These are phyloP conservation scores for Chionoecetes opilio DNA, from an alignment of 1,140 invertebrate species.

Conservation along the genomic window DNA sequence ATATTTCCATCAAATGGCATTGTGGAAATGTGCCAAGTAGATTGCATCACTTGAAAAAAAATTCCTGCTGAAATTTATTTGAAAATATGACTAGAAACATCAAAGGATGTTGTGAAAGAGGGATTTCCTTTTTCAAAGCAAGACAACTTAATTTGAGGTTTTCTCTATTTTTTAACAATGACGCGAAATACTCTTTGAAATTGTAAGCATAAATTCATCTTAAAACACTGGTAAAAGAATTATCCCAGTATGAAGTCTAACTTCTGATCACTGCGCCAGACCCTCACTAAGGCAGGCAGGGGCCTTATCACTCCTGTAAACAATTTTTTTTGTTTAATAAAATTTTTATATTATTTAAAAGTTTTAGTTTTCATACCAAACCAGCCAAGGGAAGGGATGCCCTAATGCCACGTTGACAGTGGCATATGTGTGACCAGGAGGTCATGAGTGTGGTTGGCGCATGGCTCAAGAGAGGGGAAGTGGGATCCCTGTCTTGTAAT, in stretches of 20 bases:
- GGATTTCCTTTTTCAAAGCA: background rate
- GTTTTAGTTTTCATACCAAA: slow-evolving; percentile 41
- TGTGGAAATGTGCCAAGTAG: background rate
- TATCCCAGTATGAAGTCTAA: background rate
- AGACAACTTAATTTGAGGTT: background rate
- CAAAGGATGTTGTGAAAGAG: background rate
- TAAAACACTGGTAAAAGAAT: background rate
- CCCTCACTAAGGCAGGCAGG: slow-evolving; percentile 54
- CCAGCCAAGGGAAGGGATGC: slow-evolving; percentile 22
- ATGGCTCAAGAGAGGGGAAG: background rate
- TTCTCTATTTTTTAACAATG: background rate
- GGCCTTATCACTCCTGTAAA: slow-evolving; percentile 66
- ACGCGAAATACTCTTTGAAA: background rate
- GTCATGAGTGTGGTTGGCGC: background rate
- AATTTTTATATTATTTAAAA: slow-evolving; percentile 74
- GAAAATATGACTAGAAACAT: no score
- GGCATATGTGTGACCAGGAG: background rate
- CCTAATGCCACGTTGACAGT: no score
- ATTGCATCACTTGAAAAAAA: background rate
- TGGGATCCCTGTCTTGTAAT: background rate
- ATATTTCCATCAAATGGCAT: background rate
- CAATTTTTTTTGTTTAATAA: slow-evolving; percentile 74
- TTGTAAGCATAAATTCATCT: background rate
- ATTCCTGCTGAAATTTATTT: background rate
- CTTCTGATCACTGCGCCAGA: slow-evolving; percentile 15